Percentiles rank a stretch among this genome's conserved stretches.
phyloP scores from a whole-genome alignment of 2,797 vertebrate genomes.

The Pseudochaenichthys georgianus region DNA sequence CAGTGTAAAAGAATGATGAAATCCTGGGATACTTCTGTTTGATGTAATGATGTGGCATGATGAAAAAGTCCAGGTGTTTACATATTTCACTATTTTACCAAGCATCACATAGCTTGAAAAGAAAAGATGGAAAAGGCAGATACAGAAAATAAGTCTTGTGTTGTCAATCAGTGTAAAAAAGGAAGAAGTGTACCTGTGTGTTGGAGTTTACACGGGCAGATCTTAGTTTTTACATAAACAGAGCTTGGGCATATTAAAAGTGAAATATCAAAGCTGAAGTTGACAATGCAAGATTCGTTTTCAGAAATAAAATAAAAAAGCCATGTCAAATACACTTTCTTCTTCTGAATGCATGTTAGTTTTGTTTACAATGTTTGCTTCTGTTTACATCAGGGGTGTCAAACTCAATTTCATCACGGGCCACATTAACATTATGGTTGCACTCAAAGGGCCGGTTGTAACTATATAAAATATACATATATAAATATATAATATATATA shows the following conservation, averaged over 20 bases:
- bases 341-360: not conserved
- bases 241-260: too few relatives aligned
- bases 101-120: not conserved
- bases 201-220: too few relatives aligned
- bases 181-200: too few relatives aligned
- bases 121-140: not conserved
- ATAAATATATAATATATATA: too few relatives aligned
- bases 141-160: not conserved
- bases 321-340: not conserved
- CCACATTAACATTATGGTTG: too few relatives aligned
- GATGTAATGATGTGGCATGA: not conserved
- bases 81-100: not conserved
- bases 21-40: not conserved
- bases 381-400: not conserved
- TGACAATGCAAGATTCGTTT: not conserved
- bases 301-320: not conserved
- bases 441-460: too few relatives aligned
- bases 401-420: too few relatives aligned
- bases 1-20: constrained; percentile 4
- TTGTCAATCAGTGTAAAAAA: not conserved
- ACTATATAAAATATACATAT: too few relatives aligned
- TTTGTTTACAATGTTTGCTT: constrained; percentile 9
- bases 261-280: not conserved
- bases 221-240: too few relatives aligned
- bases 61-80: not conserved